phyloP scores from a whole-genome alignment of 2,113 vertebrate species.

The Passer montanus region DNA sequence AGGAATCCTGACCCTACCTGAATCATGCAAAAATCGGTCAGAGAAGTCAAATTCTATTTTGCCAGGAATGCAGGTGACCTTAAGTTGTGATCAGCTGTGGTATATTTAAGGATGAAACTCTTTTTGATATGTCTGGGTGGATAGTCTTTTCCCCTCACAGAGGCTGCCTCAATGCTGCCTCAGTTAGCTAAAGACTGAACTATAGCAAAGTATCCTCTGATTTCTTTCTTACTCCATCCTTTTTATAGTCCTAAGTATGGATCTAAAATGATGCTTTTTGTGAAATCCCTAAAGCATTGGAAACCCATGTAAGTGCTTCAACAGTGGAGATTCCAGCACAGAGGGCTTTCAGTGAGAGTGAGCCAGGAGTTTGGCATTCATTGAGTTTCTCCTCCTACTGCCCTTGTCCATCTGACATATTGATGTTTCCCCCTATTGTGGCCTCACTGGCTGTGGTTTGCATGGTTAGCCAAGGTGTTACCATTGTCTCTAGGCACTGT shows the following conservation, averaged over 20 bases:
- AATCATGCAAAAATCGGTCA: not conserved
- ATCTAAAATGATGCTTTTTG: not conserved
- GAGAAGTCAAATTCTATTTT: not conserved
- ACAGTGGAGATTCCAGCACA: fast-evolving
- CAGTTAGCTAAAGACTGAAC: not conserved
- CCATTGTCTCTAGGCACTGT: not conserved
- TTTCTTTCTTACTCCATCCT: not conserved
- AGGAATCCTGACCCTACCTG: not conserved
- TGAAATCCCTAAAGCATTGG: not conserved
- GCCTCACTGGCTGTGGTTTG: not conserved
- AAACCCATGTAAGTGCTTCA: not conserved
- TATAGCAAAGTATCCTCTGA: not conserved
- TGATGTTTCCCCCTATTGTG: not conserved
- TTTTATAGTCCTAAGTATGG: not conserved
- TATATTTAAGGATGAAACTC: not conserved
- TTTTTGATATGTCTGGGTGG: not conserved
- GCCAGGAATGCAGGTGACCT: not conserved
- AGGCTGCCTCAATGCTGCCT: not conserved
- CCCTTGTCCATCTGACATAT: not conserved
- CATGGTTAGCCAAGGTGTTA: not conserved
- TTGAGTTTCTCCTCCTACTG: not conserved
- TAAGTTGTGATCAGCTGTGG: not conserved
- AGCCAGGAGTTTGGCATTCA: not conserved
- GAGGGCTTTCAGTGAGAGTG: not conserved
- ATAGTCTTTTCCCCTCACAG: not conserved